These are phyloP conservation scores for Clinocottus analis DNA, from an alignment of 2,113 vertebrate species.

Conservation along the genomic window DNA sequence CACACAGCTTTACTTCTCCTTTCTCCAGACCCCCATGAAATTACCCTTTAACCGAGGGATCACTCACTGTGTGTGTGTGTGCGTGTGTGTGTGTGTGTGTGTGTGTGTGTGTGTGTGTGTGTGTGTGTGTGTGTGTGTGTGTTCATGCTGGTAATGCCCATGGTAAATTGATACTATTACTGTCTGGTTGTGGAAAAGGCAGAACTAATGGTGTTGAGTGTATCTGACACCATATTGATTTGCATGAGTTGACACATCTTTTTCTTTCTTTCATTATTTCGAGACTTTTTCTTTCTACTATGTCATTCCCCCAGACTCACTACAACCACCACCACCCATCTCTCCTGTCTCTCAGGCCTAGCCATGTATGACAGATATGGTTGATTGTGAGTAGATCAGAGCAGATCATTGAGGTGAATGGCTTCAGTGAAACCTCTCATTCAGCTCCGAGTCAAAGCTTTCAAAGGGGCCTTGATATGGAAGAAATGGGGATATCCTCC, in stretches of 20 bases:
- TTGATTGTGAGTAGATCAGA: conserved; percentile 71
- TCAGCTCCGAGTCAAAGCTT: conserved; percentile 52
- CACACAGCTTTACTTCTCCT: conserved; percentile 25
- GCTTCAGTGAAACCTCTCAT: conserved; percentile 69
- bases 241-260: conserved; percentile 14
- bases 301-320: neutral
- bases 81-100: conserved; percentile 26
- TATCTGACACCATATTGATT: conserved; percentile 5
- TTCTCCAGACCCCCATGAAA: conserved; percentile 55
- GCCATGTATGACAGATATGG: conserved; percentile 78
- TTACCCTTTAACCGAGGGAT: conserved; percentile 40
- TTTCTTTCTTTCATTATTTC: neutral
- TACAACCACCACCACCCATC: neutral
- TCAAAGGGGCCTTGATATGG: conserved; percentile 71
- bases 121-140: conserved; percentile 24
- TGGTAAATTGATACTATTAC: conserved; percentile 64
- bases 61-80: conserved; percentile 34
- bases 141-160: conserved; percentile 47
- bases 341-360: conserved; percentile 37
- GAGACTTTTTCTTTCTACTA: neutral
- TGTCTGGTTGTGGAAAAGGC: conserved; percentile 58
- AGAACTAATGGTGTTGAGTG: conserved; percentile 40
- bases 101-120: conserved; percentile 18
- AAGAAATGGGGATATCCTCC: conserved; percentile 75
- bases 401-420: conserved; percentile 74